Conservation (phyloP, 2,888 invertebrate genomes). For the Caenorhabditis sp. region DNA sequence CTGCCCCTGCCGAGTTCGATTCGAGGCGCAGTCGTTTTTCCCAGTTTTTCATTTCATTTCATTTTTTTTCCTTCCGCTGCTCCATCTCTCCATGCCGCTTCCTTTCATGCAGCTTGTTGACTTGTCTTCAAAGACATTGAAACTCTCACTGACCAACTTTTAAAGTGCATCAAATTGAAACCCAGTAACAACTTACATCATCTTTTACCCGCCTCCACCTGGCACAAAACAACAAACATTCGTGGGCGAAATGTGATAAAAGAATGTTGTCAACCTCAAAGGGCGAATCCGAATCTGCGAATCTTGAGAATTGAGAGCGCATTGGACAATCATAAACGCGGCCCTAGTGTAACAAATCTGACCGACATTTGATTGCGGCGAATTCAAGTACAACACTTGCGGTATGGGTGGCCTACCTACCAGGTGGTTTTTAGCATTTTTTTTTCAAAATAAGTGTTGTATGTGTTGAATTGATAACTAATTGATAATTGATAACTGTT, state of each 20-base stretch:
- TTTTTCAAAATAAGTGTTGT: too few species aligned
- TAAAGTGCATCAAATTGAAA: slow-evolving; percentile 6
- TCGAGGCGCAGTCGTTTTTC: slow-evolving; percentile 12
- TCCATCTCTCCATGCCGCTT: too few species aligned
- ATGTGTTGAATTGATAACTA: too few species aligned
- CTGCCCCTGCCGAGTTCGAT: background rate
- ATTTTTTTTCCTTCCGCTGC: slow-evolving; percentile 1
- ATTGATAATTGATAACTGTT: too few species aligned
- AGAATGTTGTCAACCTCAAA: slow-evolving; percentile 26
- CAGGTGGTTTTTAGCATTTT: too few species aligned
- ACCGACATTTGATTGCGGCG: slow-evolving; percentile 4
- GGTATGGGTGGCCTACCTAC: too few species aligned
- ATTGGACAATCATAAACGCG: slow-evolving; percentile 14
- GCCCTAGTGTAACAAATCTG: slow-evolving; percentile 22
- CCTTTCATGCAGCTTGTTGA: too few species aligned
- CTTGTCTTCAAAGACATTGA: too few species aligned
- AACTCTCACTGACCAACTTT: background rate
- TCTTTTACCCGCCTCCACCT: slow-evolving; percentile 24
- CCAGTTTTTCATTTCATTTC: slow-evolving; percentile 15
- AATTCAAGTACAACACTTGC: too few species aligned
- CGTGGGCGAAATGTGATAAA: background rate
- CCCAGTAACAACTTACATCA: slow-evolving; percentile 45
- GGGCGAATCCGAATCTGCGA: slow-evolving; percentile 8
- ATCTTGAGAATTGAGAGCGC: background rate
- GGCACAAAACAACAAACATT: slow-evolving; percentile 7